phyloP scores from a whole-genome alignment of 2,113 vertebrate species.

The Bubo scandiacus region DNA sequence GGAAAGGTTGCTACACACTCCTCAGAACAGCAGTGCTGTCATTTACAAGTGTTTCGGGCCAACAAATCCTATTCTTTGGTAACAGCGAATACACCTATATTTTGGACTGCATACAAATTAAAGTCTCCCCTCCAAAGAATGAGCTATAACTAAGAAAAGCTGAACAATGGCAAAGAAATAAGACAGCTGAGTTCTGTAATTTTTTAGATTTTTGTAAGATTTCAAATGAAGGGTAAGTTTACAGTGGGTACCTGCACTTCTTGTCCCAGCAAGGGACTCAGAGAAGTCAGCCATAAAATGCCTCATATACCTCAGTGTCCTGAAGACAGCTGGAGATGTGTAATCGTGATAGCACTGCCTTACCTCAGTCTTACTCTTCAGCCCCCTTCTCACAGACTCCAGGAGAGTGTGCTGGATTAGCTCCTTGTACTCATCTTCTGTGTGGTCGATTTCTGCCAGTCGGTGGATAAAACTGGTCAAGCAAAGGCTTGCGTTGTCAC shows the following conservation, averaged over 20 bases:
- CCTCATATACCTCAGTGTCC: not conserved
- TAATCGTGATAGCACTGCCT: not conserved
- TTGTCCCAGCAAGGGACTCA: not conserved
- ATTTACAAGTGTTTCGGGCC: not conserved
- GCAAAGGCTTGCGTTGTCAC: conserved; percentile 89
- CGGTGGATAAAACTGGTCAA: conserved; percentile 81
- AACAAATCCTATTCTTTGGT: not conserved
- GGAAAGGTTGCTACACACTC: not conserved
- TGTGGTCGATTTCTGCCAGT: conserved; percentile 74
- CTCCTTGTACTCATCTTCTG: conserved; percentile 84
- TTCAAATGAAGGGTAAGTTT: not conserved
- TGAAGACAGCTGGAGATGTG: not conserved
- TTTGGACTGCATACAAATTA: not conserved
- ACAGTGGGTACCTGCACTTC: not conserved
- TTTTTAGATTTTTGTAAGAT: not conserved
- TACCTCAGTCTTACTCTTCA: conserved; percentile 91
- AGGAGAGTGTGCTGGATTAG: conserved; percentile 86
- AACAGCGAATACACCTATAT: not conserved
- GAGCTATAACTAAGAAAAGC: not conserved
- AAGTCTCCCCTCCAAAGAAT: not conserved
- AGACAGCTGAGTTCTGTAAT: not conserved
- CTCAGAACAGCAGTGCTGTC: not conserved
- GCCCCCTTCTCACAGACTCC: conserved; percentile 84
- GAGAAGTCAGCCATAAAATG: not conserved
- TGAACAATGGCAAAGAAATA: not conserved